Evolutionary conservation across 2,888 invertebrate species (phyloP).

Genomic region (Drosophila greeni): DNA sequence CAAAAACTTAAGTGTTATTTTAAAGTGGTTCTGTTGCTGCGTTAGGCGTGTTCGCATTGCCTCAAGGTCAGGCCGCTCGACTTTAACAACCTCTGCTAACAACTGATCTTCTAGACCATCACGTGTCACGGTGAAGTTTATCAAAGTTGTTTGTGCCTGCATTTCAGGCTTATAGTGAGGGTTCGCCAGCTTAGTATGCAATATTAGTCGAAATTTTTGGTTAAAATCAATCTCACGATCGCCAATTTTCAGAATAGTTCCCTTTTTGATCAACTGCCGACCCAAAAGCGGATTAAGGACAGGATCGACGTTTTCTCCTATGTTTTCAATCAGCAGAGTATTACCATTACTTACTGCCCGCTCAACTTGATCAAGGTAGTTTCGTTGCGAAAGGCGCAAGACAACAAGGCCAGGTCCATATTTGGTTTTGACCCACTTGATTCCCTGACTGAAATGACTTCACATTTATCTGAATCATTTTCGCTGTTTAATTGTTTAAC

Average conservation of each 20-base stretch:
- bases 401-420: constrained; percentile 87
- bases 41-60: constrained; percentile 89
- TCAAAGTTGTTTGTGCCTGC: constrained; percentile 96
- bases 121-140: constrained; percentile 96
- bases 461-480: neutral
- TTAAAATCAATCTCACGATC: constrained; percentile 95
- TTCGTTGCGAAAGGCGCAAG: constrained; percentile 88
- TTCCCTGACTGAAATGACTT: constrained; percentile 83
- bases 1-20: constrained; percentile 92
- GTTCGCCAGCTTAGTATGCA: constrained; percentile 96
- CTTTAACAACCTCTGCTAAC: constrained; percentile 94
- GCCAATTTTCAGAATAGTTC: constrained; percentile 89
- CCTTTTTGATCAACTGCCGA: constrained; percentile 92
- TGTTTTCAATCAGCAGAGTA: constrained; percentile 91
- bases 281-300: constrained; percentile 93
- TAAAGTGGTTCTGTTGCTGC: constrained; percentile 95
- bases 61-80: constrained; percentile 95
- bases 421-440: constrained; percentile 96
- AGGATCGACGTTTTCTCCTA: constrained; percentile 92
- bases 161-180: constrained; percentile 98
- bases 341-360: constrained; percentile 86
- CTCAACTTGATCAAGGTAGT: constrained; percentile 91
- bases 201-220: constrained; percentile 87
- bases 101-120: constrained; percentile 96
- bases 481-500: constrained; percentile 36